These are phyloP conservation scores for Leptinotarsa texana DNA, from an alignment of 1,140 invertebrate genomes.

Conservation along the genomic window DNA sequence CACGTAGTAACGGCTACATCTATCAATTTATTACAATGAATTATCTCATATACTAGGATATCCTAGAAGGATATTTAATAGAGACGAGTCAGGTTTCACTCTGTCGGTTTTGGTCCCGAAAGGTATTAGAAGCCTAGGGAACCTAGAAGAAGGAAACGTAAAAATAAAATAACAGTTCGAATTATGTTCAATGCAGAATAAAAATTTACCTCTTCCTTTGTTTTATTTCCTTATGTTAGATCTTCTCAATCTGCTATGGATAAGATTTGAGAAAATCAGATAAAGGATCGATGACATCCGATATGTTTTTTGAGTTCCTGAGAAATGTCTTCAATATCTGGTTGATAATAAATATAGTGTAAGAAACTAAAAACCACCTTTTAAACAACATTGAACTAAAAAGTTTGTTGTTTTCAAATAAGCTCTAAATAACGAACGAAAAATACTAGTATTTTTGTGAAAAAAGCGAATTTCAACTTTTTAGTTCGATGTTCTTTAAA, in stretches of 20 bases:
- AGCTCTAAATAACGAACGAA: too few species aligned
- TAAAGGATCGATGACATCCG: slow-evolving; percentile 48
- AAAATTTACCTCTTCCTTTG: slow-evolving; percentile 7
- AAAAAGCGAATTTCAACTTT: too few species aligned
- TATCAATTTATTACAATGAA: too few species aligned
- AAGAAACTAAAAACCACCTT: too few species aligned
- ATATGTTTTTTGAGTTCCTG: background rate
- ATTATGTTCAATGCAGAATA: slow-evolving; percentile 8
- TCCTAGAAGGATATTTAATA: slow-evolving; percentile 10
- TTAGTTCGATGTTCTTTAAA: too few species aligned
- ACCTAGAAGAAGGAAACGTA: background rate
- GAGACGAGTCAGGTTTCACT: background rate
- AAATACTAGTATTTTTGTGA: too few species aligned
- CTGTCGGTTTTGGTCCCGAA: background rate
- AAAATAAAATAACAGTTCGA: background rate
- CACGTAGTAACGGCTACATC: too few species aligned
- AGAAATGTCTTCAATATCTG: background rate
- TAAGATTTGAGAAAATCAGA: slow-evolving; percentile 46
- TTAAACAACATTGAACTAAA: too few species aligned
- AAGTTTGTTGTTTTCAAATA: background rate
- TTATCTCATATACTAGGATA: background rate
- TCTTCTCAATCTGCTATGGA: slow-evolving; percentile 31
- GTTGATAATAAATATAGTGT: background rate
- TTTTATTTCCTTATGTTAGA: slow-evolving; percentile 43
- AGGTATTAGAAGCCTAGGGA: background rate